Base-by-base conservation (phyloP, 1,140 invertebrate genomes). In the Cyclina sinensis region DNA sequence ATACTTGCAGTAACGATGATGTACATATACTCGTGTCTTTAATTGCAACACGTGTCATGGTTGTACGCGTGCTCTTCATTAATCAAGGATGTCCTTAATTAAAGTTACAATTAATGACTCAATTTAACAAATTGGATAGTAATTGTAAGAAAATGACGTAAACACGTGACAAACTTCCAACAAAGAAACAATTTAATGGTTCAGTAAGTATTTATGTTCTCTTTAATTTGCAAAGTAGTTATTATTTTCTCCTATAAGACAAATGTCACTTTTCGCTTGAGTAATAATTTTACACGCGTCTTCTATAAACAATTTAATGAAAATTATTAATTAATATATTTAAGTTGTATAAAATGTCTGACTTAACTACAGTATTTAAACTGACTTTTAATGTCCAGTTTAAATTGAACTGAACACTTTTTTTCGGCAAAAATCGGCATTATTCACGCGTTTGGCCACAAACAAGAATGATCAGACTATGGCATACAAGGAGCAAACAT, bases 41-140 rank as follows among this genome's bases (percentile, higher is more conserved):
- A n/a, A 5, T 70, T 27, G 2, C n/a, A 65, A 27, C 57, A 27
- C 65, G 32, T 70, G 65, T 70, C 62, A 65, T 70, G 4, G 24
- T 11, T 16, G 2, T 16, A 70, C 21, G 65, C 37, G 65, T 70
- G 65, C 32, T 70, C 24, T 70, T 30, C 3, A 65, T 65, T 65
- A 65, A 11, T 65, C 32, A 70, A 70, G 65, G 65, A 70, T 70
- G 65, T 70, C 35, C 32, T 24, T n/a, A 70, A 70, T 70, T 70
- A 70, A 18, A 37, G 32, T 1, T 37, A 70, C 30, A 70, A 70
- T 37, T 37, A 14, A 21, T 70, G 35, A 70, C 65, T 70, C 65
- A 70, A 70, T 70, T 70, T 27, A 27, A 16, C 65, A 70, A 70
- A 70, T 4, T 32, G 65, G 14, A 14, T 37, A 14, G 1, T 5